phyloP scores from a whole-genome alignment of 2,888 invertebrate species.

The Cosmia pyralina region DNA sequence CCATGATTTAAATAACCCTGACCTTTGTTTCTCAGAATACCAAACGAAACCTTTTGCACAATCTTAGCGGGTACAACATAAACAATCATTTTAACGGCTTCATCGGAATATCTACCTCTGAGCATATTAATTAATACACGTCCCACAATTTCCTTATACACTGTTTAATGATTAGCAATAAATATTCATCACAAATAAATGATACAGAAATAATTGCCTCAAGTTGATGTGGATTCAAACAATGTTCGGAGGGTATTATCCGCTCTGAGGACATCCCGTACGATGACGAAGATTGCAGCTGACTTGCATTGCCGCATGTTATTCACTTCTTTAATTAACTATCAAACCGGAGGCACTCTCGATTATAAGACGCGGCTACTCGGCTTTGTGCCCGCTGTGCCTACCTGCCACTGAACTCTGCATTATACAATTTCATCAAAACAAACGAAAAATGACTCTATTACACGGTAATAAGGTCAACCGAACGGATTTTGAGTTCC shows the following conservation, averaged over 20 bases:
- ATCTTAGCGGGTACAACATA: slow-evolving; percentile 44
- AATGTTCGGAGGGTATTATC: slow-evolving; percentile 63
- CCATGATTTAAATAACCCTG: slow-evolving; percentile 26
- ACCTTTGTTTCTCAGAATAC: slow-evolving; percentile 48
- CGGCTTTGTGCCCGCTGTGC: slow-evolving; percentile 84
- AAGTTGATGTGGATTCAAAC: slow-evolving; percentile 36
- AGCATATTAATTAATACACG: slow-evolving; percentile 56
- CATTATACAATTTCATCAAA: slow-evolving; percentile 64
- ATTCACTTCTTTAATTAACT: slow-evolving; percentile 90
- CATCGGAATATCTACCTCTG: slow-evolving; percentile 45
- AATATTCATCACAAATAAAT: slow-evolving; percentile 53
- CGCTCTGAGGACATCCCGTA: slow-evolving; percentile 69
- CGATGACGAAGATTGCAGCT: slow-evolving; percentile 84
- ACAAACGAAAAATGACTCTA: slow-evolving; percentile 73
- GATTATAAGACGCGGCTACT: slow-evolving; percentile 87
- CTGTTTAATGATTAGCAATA: slow-evolving; percentile 47
- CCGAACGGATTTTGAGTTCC: slow-evolving; percentile 46
- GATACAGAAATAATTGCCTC: slow-evolving; percentile 47
- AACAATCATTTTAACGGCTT: slow-evolving; percentile 54
- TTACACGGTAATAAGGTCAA: slow-evolving; percentile 66
- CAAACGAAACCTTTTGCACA: slow-evolving; percentile 33
- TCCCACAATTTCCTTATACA: slow-evolving; percentile 55
- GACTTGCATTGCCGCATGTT: slow-evolving; percentile 86
- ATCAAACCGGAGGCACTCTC: slow-evolving; percentile 88
- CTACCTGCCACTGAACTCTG: slow-evolving; percentile 75